Base-by-base conservation (phyloP, 2,797 vertebrate genomes). In the Spea hammondii region DNA sequence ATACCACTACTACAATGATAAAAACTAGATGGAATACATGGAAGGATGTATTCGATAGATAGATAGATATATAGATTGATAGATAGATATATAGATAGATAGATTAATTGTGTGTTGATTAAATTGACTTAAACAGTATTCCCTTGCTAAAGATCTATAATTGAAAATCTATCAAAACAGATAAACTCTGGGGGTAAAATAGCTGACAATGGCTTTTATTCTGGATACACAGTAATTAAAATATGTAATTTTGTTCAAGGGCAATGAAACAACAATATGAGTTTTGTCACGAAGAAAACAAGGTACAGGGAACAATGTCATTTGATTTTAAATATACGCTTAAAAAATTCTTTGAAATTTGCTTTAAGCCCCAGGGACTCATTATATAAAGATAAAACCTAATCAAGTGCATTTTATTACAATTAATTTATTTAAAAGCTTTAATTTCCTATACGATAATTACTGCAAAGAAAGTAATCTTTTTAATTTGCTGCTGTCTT, bases 381-480 rank as follows among this genome's bases (percentile, higher is more conserved):
- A 80, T 70, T 80, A 80, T 65, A 75, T 55, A 71, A 70, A 54
- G 72, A 80, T 80, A 75, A 80, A 71, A 71, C 49, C 72, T 75
- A 80, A 74, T 80, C 67, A 70, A 70, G 55, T 65, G 78, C 60
- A 80, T 75, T 80, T 76, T 75, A 75, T 57, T 76, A 71, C 67
- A 70, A 80, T 80, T 80, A 70, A 70, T 80, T 80, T 65, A 70
- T 65, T 80, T 64, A 75, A 80, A 80, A 70, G 78, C 67, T 70
- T 70, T 75, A 65, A 80, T 80, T 80, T 80, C 45, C 57, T 65
- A 48, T 66, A 70, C 65, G 72, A 70, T 76, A 80, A 75, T 80
- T 75, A 80, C 66, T 3, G 45, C 66, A 80, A 57, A 70, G 78
- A 70, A 75, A 55, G 72, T 70, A 75, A 80, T 75, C 72, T 64